These are phyloP conservation scores for Caenorhabditis auriculariae DNA, from an alignment of 2,888 invertebrate genomes.

Conservation along the genomic window DNA sequence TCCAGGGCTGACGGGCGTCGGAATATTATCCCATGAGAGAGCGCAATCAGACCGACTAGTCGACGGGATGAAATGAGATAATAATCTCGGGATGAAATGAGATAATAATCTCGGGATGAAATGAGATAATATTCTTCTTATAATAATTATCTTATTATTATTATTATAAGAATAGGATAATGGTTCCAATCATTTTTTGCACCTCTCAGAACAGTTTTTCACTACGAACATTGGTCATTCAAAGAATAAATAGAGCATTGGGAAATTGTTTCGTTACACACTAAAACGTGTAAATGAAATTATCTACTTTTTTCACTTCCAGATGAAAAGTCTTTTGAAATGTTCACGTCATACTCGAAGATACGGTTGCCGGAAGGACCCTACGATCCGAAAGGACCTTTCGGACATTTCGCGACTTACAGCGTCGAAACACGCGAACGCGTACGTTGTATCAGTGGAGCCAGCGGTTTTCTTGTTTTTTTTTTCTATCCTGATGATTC, in stretches of 20 bases:
- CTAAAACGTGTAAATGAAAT: no score
- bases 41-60: no score
- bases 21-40: no score
- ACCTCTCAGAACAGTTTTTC: neutral
- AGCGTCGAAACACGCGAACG: conserved; percentile 93
- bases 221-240: neutral
- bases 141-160: no score
- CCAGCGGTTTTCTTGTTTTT: conserved; percentile 72
- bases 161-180: no score
- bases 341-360: conserved; percentile 53
- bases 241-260: neutral
- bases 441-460: conserved; percentile 91
- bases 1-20: no score
- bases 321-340: conserved; percentile 47
- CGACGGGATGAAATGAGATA: no score
- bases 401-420: conserved; percentile 95
- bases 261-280: neutral
- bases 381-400: conserved; percentile 86
- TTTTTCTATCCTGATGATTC: no score
- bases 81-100: no score
- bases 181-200: no score
- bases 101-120: no score
- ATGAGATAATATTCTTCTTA: no score
- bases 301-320: conserved; percentile 1
- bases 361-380: conserved; percentile 39